Conservation (phyloP, 2,888 invertebrate genomes). For the Heliconius cydno region DNA sequence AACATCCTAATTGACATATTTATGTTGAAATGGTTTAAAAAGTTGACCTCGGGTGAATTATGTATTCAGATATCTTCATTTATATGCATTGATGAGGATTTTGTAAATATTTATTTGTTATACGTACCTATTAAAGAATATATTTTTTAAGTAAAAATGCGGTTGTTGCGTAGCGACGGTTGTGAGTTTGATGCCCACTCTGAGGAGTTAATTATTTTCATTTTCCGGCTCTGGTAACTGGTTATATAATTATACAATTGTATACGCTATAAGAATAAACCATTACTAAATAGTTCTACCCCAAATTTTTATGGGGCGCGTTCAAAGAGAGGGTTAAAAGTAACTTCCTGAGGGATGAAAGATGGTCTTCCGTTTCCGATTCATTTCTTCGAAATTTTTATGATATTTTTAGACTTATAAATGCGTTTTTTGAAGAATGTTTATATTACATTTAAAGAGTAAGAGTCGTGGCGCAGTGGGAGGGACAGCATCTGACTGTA, state of each 20-base stretch:
- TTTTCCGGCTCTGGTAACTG: neutral
- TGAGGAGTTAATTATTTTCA: neutral
- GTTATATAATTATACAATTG: neutral
- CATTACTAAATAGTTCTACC: neutral
- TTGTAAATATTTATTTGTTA: neutral
- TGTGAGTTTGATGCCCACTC: neutral
- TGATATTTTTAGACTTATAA: neutral
- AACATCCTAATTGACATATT: neutral
- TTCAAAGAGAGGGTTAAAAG: conserved; percentile 26
- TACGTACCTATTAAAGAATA: neutral
- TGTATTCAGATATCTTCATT: neutral
- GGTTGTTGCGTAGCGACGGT: neutral
- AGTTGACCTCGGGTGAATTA: neutral
- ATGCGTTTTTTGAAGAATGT: neutral
- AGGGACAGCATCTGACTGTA: too few species aligned
- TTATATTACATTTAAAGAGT: neutral
- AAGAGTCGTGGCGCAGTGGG: neutral
- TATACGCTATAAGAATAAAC: conserved; percentile 5
- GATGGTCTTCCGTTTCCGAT: conserved; percentile 31
- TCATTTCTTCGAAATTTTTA: neutral
- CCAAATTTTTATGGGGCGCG: neutral
- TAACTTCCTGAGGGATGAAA: conserved; percentile 31
- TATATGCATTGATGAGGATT: neutral
- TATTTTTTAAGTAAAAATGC: neutral
- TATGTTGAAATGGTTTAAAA: neutral